Base-by-base conservation (phyloP, 2,888 invertebrate genomes). In the Agapetus fuscipes region DNA sequence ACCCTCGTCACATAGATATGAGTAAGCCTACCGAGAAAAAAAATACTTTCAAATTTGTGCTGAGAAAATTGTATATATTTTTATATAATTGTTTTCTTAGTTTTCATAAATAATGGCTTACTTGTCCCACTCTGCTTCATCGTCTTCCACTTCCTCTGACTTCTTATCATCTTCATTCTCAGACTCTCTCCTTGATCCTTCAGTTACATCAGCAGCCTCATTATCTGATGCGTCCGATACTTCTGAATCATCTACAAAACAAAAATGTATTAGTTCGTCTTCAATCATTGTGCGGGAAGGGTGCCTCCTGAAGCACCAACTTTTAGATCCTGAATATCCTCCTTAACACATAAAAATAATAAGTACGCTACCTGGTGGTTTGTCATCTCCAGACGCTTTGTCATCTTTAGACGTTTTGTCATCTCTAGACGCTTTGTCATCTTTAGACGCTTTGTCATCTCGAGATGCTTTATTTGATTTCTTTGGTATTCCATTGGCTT, bases 91-190 rank as follows among this genome's bases (percentile, higher is more conserved):
- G 5, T 20, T 20, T 6, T 9, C 9, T 20, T 9, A 20, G 9
- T 20, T 20, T 20, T 20, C 20, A 20, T 20, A 9, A 4, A 24
- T 25, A 33, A 11, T 14, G 14, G 16, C 43, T 49, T 36, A 59
- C 63, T 83, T 85, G 56, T 93, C 88, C 95, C 95, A 95, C 59
- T 94, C 93, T 52, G 83, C 84, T 54, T 89, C 89, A 48, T 90
- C 90, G 48, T 81, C 81, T 41, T 78, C 73, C 27, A 58, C 61
- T 12, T 64, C 60, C 9, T 72, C 72, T 31, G 74, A 71, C 49
- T 76, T 76, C 52, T 76, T 76, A 53, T 77, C 77, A 30, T 74
- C 73, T 54, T 74, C 74, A 50, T 72, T 72, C 17, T 67, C 71
- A 2, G 71, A 68, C 4, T 60, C 68, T 5, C 60, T 66, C 42